Base-by-base conservation (phyloP, 2,888 invertebrate species). In the Gibbula magus region DNA sequence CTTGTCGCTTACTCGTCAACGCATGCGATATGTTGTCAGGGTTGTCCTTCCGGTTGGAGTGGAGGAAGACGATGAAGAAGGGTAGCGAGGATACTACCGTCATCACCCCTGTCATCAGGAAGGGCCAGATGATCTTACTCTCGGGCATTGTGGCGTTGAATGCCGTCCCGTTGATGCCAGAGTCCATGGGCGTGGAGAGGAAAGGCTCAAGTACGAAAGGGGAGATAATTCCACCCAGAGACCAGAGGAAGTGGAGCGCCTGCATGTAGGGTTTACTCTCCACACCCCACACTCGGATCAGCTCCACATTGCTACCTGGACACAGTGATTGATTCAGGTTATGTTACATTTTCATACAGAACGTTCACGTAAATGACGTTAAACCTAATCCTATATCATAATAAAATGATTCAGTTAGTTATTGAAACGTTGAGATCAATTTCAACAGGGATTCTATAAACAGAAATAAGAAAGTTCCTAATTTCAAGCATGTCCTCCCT, bases 201-300 rank as follows among this genome's bases (percentile, higher is more conserved):
- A 74, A 74, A 45, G 74, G 74, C 5, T 52, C 52, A 74, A 74
- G 45, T 25, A 74, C 52, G 25, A 51, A 52, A 25, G 74, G 74
- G n/a, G 74, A 74, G 52, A 74, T 45, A 74, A 74, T 52, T n/a
- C 74, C 74, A 1, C 74, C 74, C 7, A 74, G 74, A 39, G 74
- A 45, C 45, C 45, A 74, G 1, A 52, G 8, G 52, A 74, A 74
- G 29, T 74, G 74, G 51, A 74, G 18, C 22, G 74, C 74, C 52
- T 74, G 74, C 45, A 74, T 74, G 51, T 51, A 45, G 4, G 39
- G 39, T n/a, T 73, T 73, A n/a, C 39, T 45, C 51, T 73, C 51
- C 16, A 61, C n/a, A 2, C 61, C 61, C 61, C 61, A 61, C 22
- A 61, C 61, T 10, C 61, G 25, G 61, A 61, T 25, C 18, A 61